phyloP scores from a whole-genome alignment of 2,888 invertebrate species.

The Neoaliturus tenellus region DNA sequence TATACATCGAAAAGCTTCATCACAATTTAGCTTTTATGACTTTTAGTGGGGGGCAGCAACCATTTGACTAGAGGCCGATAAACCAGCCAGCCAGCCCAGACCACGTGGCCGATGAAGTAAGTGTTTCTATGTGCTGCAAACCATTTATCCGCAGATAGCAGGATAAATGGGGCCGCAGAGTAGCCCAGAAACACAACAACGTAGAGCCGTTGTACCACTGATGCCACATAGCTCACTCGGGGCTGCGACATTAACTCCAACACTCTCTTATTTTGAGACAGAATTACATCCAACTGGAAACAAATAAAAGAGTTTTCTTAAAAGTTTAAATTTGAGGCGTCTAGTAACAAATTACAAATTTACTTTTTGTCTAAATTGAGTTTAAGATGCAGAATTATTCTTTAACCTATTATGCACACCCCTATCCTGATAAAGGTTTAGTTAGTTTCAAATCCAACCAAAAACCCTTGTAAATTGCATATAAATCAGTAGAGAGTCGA shows the following conservation, averaged over 20 bases:
- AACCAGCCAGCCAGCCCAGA: conserved; percentile 81
- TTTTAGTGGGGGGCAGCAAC: conserved; percentile 66
- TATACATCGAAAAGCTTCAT: no score
- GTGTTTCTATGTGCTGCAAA: conserved; percentile 78
- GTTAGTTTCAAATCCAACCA: no score
- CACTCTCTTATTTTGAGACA: background rate
- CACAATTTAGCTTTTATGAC: conserved; percentile 39
- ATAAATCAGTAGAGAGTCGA: no score
- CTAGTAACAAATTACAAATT: no score
- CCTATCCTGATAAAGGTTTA: no score
- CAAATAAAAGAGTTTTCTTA: no score
- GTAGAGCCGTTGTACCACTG: conserved; percentile 81
- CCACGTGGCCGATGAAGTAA: conserved; percentile 82
- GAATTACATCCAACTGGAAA: background rate
- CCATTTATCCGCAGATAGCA: conserved; percentile 83
- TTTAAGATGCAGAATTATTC: no score
- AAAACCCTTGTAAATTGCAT: no score
- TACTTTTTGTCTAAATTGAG: no score
- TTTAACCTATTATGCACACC: no score
- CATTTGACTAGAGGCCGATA: conserved; percentile 71
- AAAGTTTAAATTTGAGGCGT: no score
- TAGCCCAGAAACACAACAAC: conserved; percentile 90
- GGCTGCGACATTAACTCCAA: conserved; percentile 55
- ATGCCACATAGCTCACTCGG: conserved; percentile 73
- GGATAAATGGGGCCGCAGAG: conserved; percentile 84